Percentiles rank a stretch among this genome's conserved stretches.
phyloP scores from a whole-genome alignment of 2,888 invertebrate species.

The Drosophila yooni region DNA sequence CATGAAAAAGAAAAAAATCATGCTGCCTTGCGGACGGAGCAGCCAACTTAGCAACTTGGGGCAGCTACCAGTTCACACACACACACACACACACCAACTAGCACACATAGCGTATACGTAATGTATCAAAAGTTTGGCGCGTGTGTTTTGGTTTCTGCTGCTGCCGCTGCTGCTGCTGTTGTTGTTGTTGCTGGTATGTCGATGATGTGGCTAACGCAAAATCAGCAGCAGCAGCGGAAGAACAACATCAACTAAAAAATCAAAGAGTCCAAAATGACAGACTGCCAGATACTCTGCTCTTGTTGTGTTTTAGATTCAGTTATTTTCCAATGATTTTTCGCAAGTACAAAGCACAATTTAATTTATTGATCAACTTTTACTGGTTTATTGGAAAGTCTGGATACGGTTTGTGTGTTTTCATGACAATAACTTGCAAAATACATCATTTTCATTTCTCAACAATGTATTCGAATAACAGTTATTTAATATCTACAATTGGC shows the following conservation, averaged over 20 bases:
- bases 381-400: neutral
- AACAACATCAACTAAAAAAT: conserved; percentile 34
- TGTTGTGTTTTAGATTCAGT: too few species aligned
- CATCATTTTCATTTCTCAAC: neutral
- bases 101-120: conserved; percentile 49
- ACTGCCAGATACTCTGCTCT: conserved; percentile 1
- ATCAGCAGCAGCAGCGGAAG: conserved; percentile 25
- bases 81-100: conserved; percentile 4
- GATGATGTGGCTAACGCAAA: conserved; percentile 23
- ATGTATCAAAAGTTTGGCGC: conserved; percentile 68
- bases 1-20: conserved; percentile 36
- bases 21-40: conserved; percentile 14
- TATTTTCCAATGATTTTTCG: neutral
- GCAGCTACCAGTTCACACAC: conserved; percentile 7
- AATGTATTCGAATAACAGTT: neutral
- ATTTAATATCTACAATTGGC: neutral
- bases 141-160: conserved; percentile 18
- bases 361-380: neutral
- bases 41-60: conserved; percentile 33
- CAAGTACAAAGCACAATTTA: neutral
- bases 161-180: conserved; percentile 6
- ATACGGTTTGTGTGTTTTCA: neutral
- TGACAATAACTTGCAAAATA: neutral
- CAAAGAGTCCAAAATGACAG: neutral
- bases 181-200: conserved; percentile 42